phyloP scores from a whole-genome alignment of 2,797 vertebrate species.

The Enteromius unitaeniatus region DNA sequence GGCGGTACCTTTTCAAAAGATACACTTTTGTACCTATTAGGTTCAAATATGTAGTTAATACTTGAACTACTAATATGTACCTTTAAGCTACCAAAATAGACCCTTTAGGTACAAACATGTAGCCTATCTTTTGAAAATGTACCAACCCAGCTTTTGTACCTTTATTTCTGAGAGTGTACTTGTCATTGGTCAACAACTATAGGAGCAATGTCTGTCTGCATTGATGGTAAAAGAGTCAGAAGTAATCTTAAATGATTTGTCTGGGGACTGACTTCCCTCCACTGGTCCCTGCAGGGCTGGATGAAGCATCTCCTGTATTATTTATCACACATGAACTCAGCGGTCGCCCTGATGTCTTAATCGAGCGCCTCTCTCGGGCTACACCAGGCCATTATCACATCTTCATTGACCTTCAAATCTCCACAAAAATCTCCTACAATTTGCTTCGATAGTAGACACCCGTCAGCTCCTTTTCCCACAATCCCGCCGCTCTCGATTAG shows the following conservation, averaged over 20 bases:
- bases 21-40: no score
- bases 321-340: constrained; percentile 55
- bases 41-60: no score
- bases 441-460: constrained; percentile 67
- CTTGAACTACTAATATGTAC: no score
- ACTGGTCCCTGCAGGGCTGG: constrained; percentile 27
- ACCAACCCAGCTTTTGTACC: no score
- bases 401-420: constrained; percentile 11
- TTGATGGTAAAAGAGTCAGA: background rate
- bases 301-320: constrained; percentile 47
- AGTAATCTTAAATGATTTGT: constrained; percentile 41
- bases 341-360: constrained; percentile 58
- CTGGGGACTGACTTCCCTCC: constrained; percentile 35
- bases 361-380: constrained; percentile 39
- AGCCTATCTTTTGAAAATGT: no score
- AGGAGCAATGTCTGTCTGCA: background rate
- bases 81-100: no score
- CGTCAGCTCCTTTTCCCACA: constrained; percentile 33
- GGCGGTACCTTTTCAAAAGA: no score
- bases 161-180: background rate
- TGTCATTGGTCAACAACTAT: background rate
- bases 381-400: background rate
- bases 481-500: constrained; percentile 45
- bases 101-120: no score
- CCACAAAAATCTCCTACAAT: constrained; percentile 16